Percentiles rank a stretch among this genome's conserved stretches.
These are phyloP conservation scores for Halocynthia roretzi DNA, from an alignment of 23 tunicate species.

Conservation along the genomic window DNA sequence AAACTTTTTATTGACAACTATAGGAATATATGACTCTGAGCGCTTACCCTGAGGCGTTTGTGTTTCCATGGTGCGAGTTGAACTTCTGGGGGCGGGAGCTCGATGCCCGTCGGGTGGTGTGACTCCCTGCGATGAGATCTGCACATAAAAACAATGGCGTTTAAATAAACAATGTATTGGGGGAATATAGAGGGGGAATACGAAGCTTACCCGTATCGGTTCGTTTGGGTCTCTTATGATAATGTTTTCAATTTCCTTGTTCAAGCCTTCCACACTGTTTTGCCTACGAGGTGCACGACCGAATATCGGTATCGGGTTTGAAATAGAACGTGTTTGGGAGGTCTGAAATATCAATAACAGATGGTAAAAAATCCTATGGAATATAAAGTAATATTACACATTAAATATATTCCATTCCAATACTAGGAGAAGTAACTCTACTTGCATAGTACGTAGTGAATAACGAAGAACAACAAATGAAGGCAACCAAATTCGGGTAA, in stretches of 20 bases:
- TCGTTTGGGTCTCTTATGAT: constrained; percentile 19
- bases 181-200: no score
- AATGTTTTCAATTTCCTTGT: constrained; percentile 67
- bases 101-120: constrained; percentile 97
- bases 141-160: background rate
- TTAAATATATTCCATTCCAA: no score
- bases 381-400: background rate
- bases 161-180: background rate
- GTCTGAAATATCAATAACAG: constrained; percentile 1
- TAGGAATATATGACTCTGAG: no score
- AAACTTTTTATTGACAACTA: no score
- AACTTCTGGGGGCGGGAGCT: constrained; percentile 76
- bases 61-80: constrained; percentile 87
- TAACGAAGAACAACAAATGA: no score
- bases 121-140: constrained; percentile 57
- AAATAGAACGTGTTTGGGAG: constrained; percentile 34
- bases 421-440: no score
- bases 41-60: constrained; percentile 85
- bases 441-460: no score
- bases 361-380: no score
- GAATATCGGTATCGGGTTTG: constrained; percentile 79
- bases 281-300: constrained; percentile 83
- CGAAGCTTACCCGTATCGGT: background rate
- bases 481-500: no score
- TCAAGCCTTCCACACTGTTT: constrained; percentile 78